Evolutionary conservation across 2,888 invertebrate genomes (phyloP), one percentile per base, ranked within the genome.

Genomic region (Azorinus chamasolen): DNA sequence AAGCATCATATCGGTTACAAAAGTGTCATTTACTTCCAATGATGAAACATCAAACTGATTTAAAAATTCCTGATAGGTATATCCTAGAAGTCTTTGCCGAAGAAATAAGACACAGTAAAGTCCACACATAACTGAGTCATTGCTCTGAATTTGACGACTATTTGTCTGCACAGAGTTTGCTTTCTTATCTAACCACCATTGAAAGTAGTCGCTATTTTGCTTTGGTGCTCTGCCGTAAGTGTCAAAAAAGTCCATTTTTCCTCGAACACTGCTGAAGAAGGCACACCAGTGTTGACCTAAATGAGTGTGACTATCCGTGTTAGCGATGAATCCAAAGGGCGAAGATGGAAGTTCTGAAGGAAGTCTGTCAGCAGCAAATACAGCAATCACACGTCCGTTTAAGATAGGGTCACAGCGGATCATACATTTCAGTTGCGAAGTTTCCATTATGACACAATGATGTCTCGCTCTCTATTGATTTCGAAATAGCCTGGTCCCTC

Each of bases 51-150:
- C 45, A 41, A 63, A 70, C 20, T 14, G 32, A 14, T 46, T 48
- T 1, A 63, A 5, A 63, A 70, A 63, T 4, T 39, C 48, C 18
- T 70, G 6, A n/a, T 55, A 70, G 16, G 50, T 25, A 51, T 6
- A 24, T 48, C 63, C 50, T 1, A 39, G 3, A 8, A 62, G 41
- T 63, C 62, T 62, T 20, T 70, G 57, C 41, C 27, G 70, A 39
- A 70, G 48, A 70, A 25, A 70, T 20, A 62, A 55, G 14, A 62
- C n/a, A 54, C 70, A 70, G 37, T 62, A 70, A 25, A 70, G 62
- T 46, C 70, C 70, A 22, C 70, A 70, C 37, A 70, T 24, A 24
- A 48, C 14, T 10, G 70, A 61, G 14, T 37, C 2, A 18, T 70
- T 39, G 18, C 70, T 62, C 43, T 70, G 70, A 54, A 69, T 39